Base-by-base conservation (phyloP, 2,888 invertebrate species). In the Proisotoma minuta region DNA sequence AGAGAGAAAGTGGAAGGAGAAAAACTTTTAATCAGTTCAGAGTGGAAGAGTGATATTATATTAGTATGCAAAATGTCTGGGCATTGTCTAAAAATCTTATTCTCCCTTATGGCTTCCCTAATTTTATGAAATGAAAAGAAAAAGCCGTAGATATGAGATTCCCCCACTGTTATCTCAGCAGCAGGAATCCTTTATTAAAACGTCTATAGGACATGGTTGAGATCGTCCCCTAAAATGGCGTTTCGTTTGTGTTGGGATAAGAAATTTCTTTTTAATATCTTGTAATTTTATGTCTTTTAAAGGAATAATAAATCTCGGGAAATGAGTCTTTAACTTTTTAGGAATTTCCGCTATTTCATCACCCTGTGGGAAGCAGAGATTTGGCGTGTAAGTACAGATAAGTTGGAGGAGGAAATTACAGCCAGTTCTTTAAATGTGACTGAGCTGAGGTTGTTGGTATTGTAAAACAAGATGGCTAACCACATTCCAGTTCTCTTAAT, bases 291-390 rank as follows among this genome's bases (percentile, higher is more conserved):
- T 22, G 43, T n/a, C n/a, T n/a, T 18, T 22, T 56, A 56, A 56
- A 56, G 24, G 54, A n/a, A 29, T 49, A 48, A 59, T 65, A 62
- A 65, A 62, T 65, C 65, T 65, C 59, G 62, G 43, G 26, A 56
- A 62, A 65, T 59, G 57, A 58, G 61, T 52, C 50, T 24, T 24
- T 23, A 60, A 62, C 60, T 67, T 67, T 67, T 67, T 64, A 59
- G 58, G 59, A 60, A 67, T 64, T 66, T 67, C 67, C 67, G 67
- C 47, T 59, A 59, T 66, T 66, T 64, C 60, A 64, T 67, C 56
- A 56, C 47, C 56, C 34, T 34, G 24, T 22, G 15, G 29, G 52
- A 52, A 5, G 27, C 29, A 28, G 18, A 23, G 53, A 54, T 51
- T 51, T 27, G 8, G 51, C 27, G 43, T 51, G 51, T 51, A 49